Base-by-base conservation (phyloP, 2,888 invertebrate species). In the Cephus runcator region DNA sequence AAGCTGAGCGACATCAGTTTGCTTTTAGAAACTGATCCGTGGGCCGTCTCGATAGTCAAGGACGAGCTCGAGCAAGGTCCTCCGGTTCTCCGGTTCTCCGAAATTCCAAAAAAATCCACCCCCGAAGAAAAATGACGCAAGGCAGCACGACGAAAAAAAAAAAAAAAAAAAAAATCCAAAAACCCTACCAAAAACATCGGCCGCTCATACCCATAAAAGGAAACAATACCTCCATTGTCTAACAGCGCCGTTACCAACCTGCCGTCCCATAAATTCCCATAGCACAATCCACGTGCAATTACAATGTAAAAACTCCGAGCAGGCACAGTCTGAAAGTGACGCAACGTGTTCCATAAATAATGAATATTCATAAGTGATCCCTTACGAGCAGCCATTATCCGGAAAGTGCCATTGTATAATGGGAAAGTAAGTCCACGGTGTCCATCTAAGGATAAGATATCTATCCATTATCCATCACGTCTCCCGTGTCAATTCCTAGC, bases 1-100 rank as follows among this genome's bases (percentile, higher is more conserved):
- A 71, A 1, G 33, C 1, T 31, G 40, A 73, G 73, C 56, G 73
- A 77, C 31, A n/a, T 77, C 69, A 23, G 74, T 77, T 73, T n/a
- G 77, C 77, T 75, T 69, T 77, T 75, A 75, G 56, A 34, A 75
- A 75, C 15, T n/a, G 15, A 75, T 56, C 31, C 34, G 34, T 76
- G 69, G 69, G 76, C 35, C 69, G 71, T 23, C 23, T 23, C 40
- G 23, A 56, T 56, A 3, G 6, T 56, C 15, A 15, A 56, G 40
- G 40, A 56, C 9, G 40, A 56, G 9, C 23, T 1, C 15, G 40
- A 56, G 23, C 15, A 23, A 23, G 40, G 9, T 4, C 40, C 40
- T 56, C 6, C 9, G 40, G n/a, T n/a, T n/a, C n/a, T n/a, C n/a
- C n/a, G n/a, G n/a, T n/a, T n/a, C n/a, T n/a, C n/a, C 0, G 9